Percentiles rank a stretch among this genome's conserved stretches.
Evolutionary conservation across 64 coral and sea anemone species (phyloP).

Genomic region (Exaiptasia diaphana): DNA sequence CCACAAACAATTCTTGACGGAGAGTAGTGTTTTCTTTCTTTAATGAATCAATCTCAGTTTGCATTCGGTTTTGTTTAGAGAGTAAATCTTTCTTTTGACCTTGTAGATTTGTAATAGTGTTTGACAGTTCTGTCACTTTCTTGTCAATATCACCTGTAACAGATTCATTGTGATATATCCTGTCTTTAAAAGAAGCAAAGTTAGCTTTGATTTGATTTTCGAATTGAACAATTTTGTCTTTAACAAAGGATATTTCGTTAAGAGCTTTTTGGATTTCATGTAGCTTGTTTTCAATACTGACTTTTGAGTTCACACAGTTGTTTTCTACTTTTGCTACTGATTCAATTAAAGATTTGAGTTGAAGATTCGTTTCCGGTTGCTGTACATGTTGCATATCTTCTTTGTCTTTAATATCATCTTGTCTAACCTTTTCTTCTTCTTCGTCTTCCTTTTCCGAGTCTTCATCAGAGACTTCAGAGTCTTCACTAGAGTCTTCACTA

Average conservation of each 20-base stretch:
- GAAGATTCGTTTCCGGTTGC: not conserved
- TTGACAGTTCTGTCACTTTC: not conserved
- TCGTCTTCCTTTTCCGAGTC: not conserved
- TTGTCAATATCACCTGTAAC: not conserved
- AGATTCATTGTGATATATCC: conserved; percentile 7
- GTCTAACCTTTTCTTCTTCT: not conserved
- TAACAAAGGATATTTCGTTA: not conserved
- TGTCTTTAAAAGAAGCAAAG: not conserved
- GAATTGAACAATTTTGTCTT: not conserved
- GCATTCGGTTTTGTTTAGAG: not conserved
- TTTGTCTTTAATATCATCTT: not conserved
- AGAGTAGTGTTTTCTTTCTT: not conserved
- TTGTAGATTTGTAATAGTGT: not conserved
- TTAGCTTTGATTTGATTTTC: conserved; percentile 26
- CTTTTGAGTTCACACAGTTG: not conserved
- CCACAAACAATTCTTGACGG: not conserved
- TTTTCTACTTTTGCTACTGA: conserved; percentile 9
- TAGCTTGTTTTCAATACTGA: conserved; percentile 8
- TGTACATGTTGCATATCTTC: not conserved
- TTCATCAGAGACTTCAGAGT: too few relatives aligned
- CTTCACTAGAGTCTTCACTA: too few relatives aligned
- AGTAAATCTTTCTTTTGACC: not conserved
- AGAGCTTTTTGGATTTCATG: not conserved
- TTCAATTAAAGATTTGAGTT: not conserved
- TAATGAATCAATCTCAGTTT: not conserved